These are phyloP conservation scores for Chloroceryle aenea DNA, from an alignment of 2,113 vertebrate species.

Conservation along the genomic window DNA sequence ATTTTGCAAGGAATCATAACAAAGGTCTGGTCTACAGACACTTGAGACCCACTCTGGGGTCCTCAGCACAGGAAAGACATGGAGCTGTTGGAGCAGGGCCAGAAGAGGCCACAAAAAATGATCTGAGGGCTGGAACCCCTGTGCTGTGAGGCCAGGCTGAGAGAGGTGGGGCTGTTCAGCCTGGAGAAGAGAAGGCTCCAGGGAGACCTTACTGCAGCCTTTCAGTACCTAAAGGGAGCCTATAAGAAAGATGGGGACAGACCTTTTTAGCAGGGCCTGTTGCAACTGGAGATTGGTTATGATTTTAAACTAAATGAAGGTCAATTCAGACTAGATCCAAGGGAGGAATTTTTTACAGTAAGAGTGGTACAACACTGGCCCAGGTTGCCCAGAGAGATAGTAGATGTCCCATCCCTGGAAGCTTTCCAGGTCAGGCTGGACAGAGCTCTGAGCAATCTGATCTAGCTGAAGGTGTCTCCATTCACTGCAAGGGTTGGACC, in stretches of 20 bases:
- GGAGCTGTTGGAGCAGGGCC: background rate
- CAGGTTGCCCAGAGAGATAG: background rate
- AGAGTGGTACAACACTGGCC: background rate
- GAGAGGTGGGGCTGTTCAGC: background rate
- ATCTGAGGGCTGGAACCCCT: background rate
- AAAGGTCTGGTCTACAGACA: background rate
- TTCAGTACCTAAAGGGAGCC: background rate
- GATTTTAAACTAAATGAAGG: background rate
- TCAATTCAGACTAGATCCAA: background rate
- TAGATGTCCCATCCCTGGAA: background rate
- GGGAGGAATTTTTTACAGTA: background rate
- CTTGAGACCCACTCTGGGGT: background rate
- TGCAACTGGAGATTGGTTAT: background rate
- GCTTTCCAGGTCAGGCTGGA: background rate
- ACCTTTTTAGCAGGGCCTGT: background rate
- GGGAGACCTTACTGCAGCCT: background rate
- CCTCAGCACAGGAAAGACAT: background rate
- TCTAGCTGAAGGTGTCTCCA: background rate
- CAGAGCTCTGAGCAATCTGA: background rate
- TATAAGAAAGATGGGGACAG: background rate
- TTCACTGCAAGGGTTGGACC: background rate
- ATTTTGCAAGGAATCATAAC: background rate
- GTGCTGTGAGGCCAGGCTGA: background rate
- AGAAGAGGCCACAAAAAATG: background rate
- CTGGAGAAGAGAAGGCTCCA: background rate